phyloP scores from a whole-genome alignment of 2,113 vertebrate species.

The Cercopithecus mona region DNA sequence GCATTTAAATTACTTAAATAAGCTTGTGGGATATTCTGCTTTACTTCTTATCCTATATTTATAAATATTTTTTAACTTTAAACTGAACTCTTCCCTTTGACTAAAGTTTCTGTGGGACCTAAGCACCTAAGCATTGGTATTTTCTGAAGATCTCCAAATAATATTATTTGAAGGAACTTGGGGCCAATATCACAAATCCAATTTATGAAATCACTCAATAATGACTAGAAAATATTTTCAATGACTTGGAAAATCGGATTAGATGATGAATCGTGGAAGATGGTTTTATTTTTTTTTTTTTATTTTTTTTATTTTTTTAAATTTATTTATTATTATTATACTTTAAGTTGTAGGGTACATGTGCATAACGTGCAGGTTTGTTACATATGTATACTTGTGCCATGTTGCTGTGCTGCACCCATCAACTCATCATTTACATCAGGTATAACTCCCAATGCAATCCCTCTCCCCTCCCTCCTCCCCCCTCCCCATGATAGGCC shows the following conservation, averaged over 20 bases:
- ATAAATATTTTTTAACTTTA: slow-evolving; percentile 46
- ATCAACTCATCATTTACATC: too few species aligned
- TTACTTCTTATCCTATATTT: slow-evolving; percentile 46
- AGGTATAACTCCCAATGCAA: too few species aligned
- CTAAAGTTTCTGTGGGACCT: not conserved
- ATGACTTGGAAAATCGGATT: slow-evolving; percentile 70
- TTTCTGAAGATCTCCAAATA: slow-evolving; percentile 42
- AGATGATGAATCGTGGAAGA: slow-evolving; percentile 53
- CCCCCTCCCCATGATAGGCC: too few species aligned
- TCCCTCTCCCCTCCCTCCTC: too few species aligned
- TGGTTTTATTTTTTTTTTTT: too few species aligned
- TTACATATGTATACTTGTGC: too few species aligned
- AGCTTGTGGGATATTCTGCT: not conserved
- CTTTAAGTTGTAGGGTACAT: too few species aligned
- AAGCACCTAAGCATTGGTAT: not conserved
- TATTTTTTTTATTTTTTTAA: too few species aligned
- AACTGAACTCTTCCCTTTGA: slow-evolving; percentile 3
- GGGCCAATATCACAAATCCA: slow-evolving; percentile 60
- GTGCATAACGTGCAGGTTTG: too few species aligned
- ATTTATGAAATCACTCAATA: slow-evolving; percentile 65
- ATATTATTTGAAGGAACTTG: slow-evolving; percentile 47
- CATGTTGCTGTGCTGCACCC: too few species aligned
- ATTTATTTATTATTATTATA: too few species aligned
- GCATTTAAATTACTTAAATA: slow-evolving; percentile 23
- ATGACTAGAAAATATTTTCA: slow-evolving; percentile 72